A percentile compares a stretch with the other conserved stretches of the same genome.
phyloP scores from a whole-genome alignment of 2,113 vertebrate genomes.

The Sinocyclocheilus rhinocerous region DNA sequence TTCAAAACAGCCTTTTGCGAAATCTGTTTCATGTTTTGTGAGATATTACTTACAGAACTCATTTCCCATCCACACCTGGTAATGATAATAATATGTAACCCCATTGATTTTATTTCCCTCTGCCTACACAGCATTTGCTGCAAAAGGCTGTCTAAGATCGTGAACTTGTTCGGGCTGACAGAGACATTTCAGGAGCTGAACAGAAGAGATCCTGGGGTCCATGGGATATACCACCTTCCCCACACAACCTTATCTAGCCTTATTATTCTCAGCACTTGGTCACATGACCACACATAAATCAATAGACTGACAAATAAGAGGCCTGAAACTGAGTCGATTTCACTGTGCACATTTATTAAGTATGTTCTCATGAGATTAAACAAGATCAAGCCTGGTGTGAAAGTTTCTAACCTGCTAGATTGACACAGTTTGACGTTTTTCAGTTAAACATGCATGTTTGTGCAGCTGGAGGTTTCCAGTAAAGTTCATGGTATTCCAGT shows the following conservation, averaged over 20 bases:
- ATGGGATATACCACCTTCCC: slow-evolving; percentile 1
- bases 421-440: slow-evolving; percentile 40
- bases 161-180: neutral
- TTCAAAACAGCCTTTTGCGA: neutral
- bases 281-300: slow-evolving; percentile 25
- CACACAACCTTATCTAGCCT: slow-evolving; percentile 20
- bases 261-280: slow-evolving; percentile 3
- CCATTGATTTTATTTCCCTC: slow-evolving; percentile 4
- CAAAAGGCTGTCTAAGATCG: neutral
- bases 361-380: slow-evolving; percentile 4
- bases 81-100: neutral
- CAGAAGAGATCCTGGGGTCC: neutral
- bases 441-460: slow-evolving; percentile 40
- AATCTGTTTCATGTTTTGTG: neutral
- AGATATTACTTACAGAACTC: slow-evolving; percentile 3
- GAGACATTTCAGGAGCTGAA: neutral
- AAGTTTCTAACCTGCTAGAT: slow-evolving; percentile 21
- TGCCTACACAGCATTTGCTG: neutral
- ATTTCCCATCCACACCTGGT: slow-evolving; percentile 15
- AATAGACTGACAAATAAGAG: slow-evolving; percentile 25
- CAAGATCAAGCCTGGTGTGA: neutral
- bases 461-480: slow-evolving; percentile 49
- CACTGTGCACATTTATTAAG: neutral
- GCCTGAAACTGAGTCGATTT: neutral
- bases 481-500: slow-evolving; percentile 32